Evolutionary conservation across 37 sponge, comb jelly and placozoan species (phyloP), one percentile per base, ranked within the genome.

Genomic region (Halichondria panicea): DNA sequence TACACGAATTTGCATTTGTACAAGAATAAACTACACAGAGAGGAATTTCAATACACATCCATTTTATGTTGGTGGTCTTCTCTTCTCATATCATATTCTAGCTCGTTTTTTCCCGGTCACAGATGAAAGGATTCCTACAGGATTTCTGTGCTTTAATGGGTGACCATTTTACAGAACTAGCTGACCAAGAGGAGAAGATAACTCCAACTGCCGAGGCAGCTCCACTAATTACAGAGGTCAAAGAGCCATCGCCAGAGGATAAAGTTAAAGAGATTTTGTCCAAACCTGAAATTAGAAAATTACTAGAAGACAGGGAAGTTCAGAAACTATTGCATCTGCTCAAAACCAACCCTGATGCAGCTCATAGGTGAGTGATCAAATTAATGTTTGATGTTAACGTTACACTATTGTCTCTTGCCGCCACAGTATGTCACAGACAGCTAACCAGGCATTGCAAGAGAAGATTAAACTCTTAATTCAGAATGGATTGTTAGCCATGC

Each of bases 71-170:
- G 7, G 6, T 58, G 60, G 7, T 48, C 15, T 15, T 48, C 52
- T 48, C 11, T 15, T 11, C 11, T n/a, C 15, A 48, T 48, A 48
- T 48, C 13, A 48, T 48, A 48, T 48, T 48, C 19, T 12, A 22
- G 25, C 60, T 59, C 60, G 7, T 24, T 24, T 24, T 12, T 59
- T 24, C 27, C 25, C 4, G 18, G 3, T 34, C 61, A 15, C 34
- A 78, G 66, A 31, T 82, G 15, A 66, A 63, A 41, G 34, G 39
- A 32, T 82, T 93, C 70, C 59, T 94, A 34, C 69, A 86, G 37
- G 87, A 89, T 56, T 89, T 89, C 62, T 94, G 87, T 63, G 27
- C 76, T 3, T 50, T 86, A 24, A 86, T 94, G 90, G 90, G 90
- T 19, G 81, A 83, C 13, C 94, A 94, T 64, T 89, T 94, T 61